Evolutionary conservation across 2,113 vertebrate species (phyloP).

Genomic region (Myanophis thanlyinensis): DNA sequence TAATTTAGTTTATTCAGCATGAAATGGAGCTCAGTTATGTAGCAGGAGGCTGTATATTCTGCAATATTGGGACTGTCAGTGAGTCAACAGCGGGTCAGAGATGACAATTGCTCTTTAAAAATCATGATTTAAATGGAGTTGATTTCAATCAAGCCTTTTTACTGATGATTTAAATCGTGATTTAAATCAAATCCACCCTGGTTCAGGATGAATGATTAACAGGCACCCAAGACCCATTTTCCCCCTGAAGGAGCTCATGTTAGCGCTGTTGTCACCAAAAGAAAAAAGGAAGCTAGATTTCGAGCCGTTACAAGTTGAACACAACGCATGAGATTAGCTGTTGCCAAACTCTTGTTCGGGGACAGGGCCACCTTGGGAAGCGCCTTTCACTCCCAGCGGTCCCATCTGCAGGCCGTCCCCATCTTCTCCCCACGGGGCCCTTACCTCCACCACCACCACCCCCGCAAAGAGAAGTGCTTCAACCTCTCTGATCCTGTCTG

Average conservation of each 20-base stretch:
- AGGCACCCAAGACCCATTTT: neutral
- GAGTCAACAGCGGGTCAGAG: no score
- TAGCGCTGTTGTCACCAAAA: neutral
- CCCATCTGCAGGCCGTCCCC: neutral
- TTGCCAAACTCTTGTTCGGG: neutral
- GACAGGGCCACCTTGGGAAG: neutral
- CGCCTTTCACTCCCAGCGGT: neutral
- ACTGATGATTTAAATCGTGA: no score
- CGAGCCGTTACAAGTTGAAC: neutral
- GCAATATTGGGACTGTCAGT: no score
- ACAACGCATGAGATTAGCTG: neutral
- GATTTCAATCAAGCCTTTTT: no score
- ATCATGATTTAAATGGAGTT: no score
- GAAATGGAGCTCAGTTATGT: no score
- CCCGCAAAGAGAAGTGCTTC: neutral
- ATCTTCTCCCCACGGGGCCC: neutral
- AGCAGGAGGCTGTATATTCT: no score
- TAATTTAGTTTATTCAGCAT: no score
- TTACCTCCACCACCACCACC: accelerated
- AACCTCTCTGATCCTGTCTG: neutral
- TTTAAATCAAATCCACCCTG: no score
- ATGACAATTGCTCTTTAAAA: no score
- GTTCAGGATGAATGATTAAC: neutral
- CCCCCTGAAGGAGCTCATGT: neutral
- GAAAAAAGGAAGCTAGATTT: neutral